Conservation (phyloP, 2,113 vertebrate species). For the Vombatus ursinus region DNA sequence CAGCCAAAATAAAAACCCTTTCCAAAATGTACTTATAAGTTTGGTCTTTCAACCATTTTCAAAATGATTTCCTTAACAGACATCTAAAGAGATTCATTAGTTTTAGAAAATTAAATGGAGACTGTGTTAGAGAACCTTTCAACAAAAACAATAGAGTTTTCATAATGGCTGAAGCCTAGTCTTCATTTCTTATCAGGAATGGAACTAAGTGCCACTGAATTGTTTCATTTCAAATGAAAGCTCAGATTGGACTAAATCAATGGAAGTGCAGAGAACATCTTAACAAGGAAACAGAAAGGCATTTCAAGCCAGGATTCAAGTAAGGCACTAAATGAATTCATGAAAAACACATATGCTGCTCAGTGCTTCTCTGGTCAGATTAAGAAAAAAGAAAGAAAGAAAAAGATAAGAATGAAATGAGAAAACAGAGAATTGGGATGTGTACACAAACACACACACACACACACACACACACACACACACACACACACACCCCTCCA, state of each 20-base stretch:
- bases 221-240: slow-evolving; percentile 63
- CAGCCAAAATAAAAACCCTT: background rate
- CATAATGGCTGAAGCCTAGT: slow-evolving; percentile 68
- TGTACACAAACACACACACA: too few species aligned
- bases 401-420: background rate
- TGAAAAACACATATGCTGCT: background rate
- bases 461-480: too few species aligned
- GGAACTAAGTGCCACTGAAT: slow-evolving; percentile 56
- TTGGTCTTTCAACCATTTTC: slow-evolving; percentile 53
- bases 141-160: slow-evolving; percentile 70
- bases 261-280: background rate
- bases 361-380: background rate
- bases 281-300: slow-evolving; percentile 58
- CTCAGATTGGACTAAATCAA: slow-evolving; percentile 73
- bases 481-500: too few species aligned
- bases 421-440: background rate
- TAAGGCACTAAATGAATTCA: background rate
- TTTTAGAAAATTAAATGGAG: slow-evolving; percentile 75
- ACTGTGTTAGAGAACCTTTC: slow-evolving; percentile 68
- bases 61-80: slow-evolving; percentile 73
- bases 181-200: slow-evolving; percentile 67
- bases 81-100: slow-evolving; percentile 75
- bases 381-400: background rate
- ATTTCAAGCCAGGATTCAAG: slow-evolving; percentile 38
- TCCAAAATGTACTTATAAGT: slow-evolving; percentile 37